Base-by-base conservation (phyloP, 2,797 vertebrate genomes). In the Fistularia tabacaria region DNA sequence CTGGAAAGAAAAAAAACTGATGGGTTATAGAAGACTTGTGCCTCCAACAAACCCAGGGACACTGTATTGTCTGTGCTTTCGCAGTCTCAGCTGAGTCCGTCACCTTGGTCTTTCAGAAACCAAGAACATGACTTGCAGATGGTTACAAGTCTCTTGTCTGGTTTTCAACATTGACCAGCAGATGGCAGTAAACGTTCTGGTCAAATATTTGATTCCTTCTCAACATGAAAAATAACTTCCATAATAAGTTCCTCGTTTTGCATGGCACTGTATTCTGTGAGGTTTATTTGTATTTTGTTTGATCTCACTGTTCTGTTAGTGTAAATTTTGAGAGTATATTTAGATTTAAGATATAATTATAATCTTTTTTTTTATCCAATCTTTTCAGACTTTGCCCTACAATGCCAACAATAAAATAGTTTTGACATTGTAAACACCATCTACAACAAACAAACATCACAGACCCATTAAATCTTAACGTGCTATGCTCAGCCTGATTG, bases 121-220 rank as follows among this genome's bases (percentile, higher is more conserved):
- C 75, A 44, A 62, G 59, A 14, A 1, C 48, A 38, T 43, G 12
- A 38, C 43, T n/a, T 36, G 13, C 57, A 54, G 0, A 8, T 10
- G 0, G 41, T 25, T 4, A 1, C 41, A 14, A 43, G 1, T 9
- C 55, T 70, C 14, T 13, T 14, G 53, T 71, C 58, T 70, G 8
- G 47, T 68, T 60, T 14, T 13, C 8, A 0, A 55, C 3, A 61
- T n/a, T 66, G 63, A 15, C 81, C 89, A 87, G 48, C 68, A 86
- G 88, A 75, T 89, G 86, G 84, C 81, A 87, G 81, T 82, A 85
- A 69, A 70, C 66, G 8, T 65, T 76, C 2, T 68, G 41, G 64
- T 81, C 58, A 69, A 50, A 56, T 7, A 25, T 25, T 25, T 25
- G 25, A 25, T 25, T 25, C 25, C 5, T 25, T 25, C 25, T 25